Conservation (phyloP, 2,888 invertebrate species). For the Bibio marci region DNA sequence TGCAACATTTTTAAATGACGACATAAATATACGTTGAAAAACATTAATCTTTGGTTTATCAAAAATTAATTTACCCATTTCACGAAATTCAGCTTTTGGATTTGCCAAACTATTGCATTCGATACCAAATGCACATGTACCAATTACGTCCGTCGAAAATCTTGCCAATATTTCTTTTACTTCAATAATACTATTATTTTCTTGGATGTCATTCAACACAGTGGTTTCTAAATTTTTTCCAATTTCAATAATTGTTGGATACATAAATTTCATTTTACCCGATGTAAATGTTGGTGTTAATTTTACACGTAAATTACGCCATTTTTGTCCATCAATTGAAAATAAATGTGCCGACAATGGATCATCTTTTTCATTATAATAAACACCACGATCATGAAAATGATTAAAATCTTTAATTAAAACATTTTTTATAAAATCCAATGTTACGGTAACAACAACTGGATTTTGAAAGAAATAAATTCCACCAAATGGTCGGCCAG, state of each 20-base stretch:
- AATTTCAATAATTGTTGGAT: background rate
- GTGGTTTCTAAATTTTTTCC: background rate
- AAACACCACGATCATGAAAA: conserved; percentile 21
- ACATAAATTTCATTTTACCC: conserved; percentile 10
- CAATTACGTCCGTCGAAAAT: conserved; percentile 34
- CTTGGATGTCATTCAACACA: conserved; percentile 10
- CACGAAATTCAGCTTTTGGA: conserved; percentile 23
- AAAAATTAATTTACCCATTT: conserved; percentile 15
- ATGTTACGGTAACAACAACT: conserved; percentile 18
- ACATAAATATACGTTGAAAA: background rate
- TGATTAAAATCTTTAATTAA: conserved; percentile 24
- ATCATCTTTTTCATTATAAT: conserved; percentile 19
- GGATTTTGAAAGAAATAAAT: conserved; percentile 20
- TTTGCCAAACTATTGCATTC: conserved; percentile 26
- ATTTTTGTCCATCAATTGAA: conserved; percentile 24
- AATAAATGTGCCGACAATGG: conserved; percentile 23
- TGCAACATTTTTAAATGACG: background rate
- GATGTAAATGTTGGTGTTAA: conserved; percentile 17
- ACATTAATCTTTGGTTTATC: conserved; percentile 12
- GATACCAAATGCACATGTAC: conserved; percentile 31
- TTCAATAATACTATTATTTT: conserved; percentile 18
- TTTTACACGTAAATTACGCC: conserved; percentile 28
- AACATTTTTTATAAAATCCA: conserved; percentile 20
- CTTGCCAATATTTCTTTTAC: conserved; percentile 28
- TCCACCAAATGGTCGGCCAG: conserved; percentile 22